Evolutionary conservation across 2,888 invertebrate species (phyloP).

Genomic region (Nomada ferruginata): DNA sequence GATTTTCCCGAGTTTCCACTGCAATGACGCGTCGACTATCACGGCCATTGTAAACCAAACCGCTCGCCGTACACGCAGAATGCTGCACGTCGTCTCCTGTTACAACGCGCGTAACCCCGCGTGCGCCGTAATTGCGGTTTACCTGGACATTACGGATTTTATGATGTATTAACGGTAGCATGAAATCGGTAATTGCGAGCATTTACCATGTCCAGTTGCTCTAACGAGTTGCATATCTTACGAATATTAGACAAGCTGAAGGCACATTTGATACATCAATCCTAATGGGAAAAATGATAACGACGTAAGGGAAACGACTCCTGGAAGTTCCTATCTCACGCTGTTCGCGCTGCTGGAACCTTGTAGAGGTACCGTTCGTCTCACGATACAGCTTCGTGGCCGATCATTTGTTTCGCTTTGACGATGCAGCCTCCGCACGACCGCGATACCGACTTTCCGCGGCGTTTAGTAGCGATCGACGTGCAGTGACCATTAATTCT

Average conservation of each 20-base stretch:
- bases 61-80: slow-evolving; percentile 25
- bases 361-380: slow-evolving; percentile 23
- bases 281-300: slow-evolving; percentile 55
- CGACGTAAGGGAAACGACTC: slow-evolving; percentile 57
- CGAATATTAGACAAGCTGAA: slow-evolving; percentile 55
- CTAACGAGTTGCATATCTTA: slow-evolving; percentile 62
- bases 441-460: slow-evolving; percentile 39
- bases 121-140: slow-evolving; percentile 55
- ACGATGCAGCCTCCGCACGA: slow-evolving; percentile 31
- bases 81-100: slow-evolving; percentile 11
- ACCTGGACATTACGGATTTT: slow-evolving; percentile 61
- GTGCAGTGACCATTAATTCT: slow-evolving; percentile 47
- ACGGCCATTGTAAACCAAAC: slow-evolving; percentile 11
- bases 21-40: background rate
- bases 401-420: slow-evolving; percentile 58
- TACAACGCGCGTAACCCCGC: slow-evolving; percentile 23
- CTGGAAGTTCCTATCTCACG: slow-evolving; percentile 54
- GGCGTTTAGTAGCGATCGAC: slow-evolving; percentile 56
- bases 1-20: slow-evolving; percentile 27
- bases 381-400: slow-evolving; percentile 20
- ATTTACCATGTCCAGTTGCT: slow-evolving; percentile 44
- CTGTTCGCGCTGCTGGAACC: slow-evolving; percentile 49
- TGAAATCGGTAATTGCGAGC: slow-evolving; percentile 67
- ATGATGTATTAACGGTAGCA: slow-evolving; percentile 70
- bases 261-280: slow-evolving; percentile 56